These are phyloP conservation scores for Galbula dea DNA, from an alignment of 2,113 vertebrate species.

Conservation along the genomic window DNA sequence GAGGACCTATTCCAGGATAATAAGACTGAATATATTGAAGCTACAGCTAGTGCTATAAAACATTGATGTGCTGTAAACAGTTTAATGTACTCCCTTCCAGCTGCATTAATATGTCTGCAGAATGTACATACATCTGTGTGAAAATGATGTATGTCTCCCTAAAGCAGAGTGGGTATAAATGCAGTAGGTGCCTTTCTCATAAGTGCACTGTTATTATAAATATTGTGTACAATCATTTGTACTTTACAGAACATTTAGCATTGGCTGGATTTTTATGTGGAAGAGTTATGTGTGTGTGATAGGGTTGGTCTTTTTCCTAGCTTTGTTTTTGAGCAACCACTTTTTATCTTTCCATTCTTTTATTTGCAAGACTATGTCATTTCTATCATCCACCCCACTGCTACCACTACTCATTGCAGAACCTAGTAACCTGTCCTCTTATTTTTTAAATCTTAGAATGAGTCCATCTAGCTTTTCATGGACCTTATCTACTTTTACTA, in stretches of 20 bases:
- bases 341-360: not conserved
- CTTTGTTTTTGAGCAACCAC: not conserved
- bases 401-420: not conserved
- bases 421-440: not conserved
- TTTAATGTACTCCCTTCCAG: conserved; percentile 23
- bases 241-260: not conserved
- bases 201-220: not conserved
- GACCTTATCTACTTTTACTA: not conserved
- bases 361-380: not conserved
- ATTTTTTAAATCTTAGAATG: not conserved
- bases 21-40: not conserved
- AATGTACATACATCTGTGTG: not conserved
- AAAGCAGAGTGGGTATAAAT: not conserved
- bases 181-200: not conserved
- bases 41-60: conserved; percentile 2
- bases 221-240: not conserved
- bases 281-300: not conserved
- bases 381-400: not conserved
- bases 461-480: not conserved
- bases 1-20: not conserved
- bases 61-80: conserved; percentile 19
- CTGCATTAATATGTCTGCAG: not conserved
- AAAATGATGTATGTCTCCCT: not conserved
- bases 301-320: not conserved
- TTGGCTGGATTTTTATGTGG: not conserved